Base-by-base conservation (phyloP, 1,140 invertebrate genomes). In the Cephus cinctus region DNA sequence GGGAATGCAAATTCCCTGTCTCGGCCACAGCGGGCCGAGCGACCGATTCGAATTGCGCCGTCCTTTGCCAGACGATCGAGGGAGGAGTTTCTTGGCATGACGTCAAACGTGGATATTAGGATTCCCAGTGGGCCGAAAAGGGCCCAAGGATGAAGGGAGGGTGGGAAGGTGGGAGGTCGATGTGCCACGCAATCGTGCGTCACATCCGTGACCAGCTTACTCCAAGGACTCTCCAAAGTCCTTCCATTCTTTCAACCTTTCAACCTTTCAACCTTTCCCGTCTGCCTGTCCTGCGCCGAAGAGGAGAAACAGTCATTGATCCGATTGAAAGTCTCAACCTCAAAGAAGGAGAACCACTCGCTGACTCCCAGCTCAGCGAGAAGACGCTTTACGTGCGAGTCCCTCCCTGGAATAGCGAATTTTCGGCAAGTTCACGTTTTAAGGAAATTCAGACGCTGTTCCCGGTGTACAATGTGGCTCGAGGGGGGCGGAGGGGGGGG, bases 21-120 rank as follows among this genome's bases (percentile, higher is more conserved):
- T 20, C 36, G 18, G 18, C 36, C 23, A 2, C 39, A 41, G 39
- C 5, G 12, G 49, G 51, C 18, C 48, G 43, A 45, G 31, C 11
- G 11, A 19, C 16, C 19, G n/a, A 45, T 18, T 40, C 18, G 21
- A 12, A 35, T 40, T 15, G 31, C 20, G 52, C 43, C 45, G 52
- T 57, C 63, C 63, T 63, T 68, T 69, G 68, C 67, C 50, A 59
- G 54, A 60, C 61, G 52, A 63, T 63, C 63, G 57, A 63, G 54
- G 46, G 52, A 44, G 57, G 64, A 70, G 66, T 69, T 68, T 73
- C 71, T 74, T 74, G 73, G 73, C 73, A 73, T 75, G 63, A 67
- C 67, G 69, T 75, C 73, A 75, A 75, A 73, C 57, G 59, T 64
- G 46, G 70, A 73, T 72, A 75, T 73, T 75, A 71, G 71, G 67